Conservation (phyloP, 2,797 vertebrate genomes). For the Peromyscus aztecus region DNA sequence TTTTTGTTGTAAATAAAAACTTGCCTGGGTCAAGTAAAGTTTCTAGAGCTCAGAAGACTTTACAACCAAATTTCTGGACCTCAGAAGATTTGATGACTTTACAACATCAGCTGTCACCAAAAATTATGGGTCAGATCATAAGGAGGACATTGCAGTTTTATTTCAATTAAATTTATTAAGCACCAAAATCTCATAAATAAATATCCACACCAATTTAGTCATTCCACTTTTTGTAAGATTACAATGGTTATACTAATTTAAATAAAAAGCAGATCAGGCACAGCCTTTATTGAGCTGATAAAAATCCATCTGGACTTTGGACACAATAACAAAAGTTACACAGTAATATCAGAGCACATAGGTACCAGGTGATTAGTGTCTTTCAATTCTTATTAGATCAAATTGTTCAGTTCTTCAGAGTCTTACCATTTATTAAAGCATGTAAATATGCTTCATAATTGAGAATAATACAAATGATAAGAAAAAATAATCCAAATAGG, state of each 20-base stretch:
- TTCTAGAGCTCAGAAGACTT: neutral
- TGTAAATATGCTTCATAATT: neutral
- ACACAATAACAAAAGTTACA: slow-evolving; percentile 57
- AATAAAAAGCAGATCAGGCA: slow-evolving; percentile 56
- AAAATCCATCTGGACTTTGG: slow-evolving; percentile 51
- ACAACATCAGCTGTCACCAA: neutral
- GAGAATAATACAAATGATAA: neutral
- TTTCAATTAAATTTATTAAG: slow-evolving; percentile 63
- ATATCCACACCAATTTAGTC: slow-evolving; percentile 24
- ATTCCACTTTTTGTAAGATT: slow-evolving; percentile 60
- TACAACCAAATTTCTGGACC: neutral
- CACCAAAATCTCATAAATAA: slow-evolving; percentile 67
- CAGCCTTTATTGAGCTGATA: slow-evolving; percentile 67
- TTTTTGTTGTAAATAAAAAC: neutral
- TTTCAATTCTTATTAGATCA: neutral
- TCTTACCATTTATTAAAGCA: neutral
- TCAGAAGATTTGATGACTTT: neutral
- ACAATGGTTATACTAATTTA: slow-evolving; percentile 71
- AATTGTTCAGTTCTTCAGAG: neutral
- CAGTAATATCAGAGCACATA: neutral
- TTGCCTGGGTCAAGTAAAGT: neutral
- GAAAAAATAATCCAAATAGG: neutral
- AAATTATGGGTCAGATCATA: neutral
- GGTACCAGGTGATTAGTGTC: neutral
- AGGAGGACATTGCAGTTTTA: neutral